Evolutionary conservation across 2,797 vertebrate genomes (phyloP), one percentile per base, ranked within the genome.

Genomic region (Labroides dimidiatus): DNA sequence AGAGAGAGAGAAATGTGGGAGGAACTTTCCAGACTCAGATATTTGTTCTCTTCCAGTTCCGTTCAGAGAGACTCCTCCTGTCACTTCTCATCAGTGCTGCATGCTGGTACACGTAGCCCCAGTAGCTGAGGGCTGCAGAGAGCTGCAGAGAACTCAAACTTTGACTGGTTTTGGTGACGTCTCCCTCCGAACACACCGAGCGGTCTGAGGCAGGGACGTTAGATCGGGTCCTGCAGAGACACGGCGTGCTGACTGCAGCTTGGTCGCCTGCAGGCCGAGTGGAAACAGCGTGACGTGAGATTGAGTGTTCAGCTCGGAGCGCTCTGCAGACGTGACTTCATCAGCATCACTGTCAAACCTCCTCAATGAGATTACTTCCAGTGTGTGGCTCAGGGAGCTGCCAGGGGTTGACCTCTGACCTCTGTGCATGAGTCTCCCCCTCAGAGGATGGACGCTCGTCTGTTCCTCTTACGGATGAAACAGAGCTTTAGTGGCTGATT

Each of bases 11-110:
- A n/a, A n/a, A n/a, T n/a, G n/a, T n/a, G n/a, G n/a, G n/a, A n/a
- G 24, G 24, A 27, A 27, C 24, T 27, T 27, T 27, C 24, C 24
- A 63, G 67, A 58, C 52, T 63, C 1, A 33, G 14, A n/a, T 68
- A 49, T 64, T 48, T 64, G n/a, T 54, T 58, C 36, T 68, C 63
- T 75, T 68, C 36, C 4, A 20, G 47, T 48, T 49, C 37, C 42
- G 63, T 41, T 10, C 53, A 81, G 79, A 4, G 62, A 78, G 71
- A 91, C 76, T 82, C 33, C 79, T 61, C 82, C 79, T 88, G 93
- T 93, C 91, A 89, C 63, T 85, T 92, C 88, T 86, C 85, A 91
- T 95, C 93, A 88, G 84, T 80, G 91, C 90, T 89, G 84, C 84
- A 87, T 78, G 88, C 86, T 90, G 78, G 66, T 84, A 82, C 45